phyloP scores from a whole-genome alignment of 2,888 invertebrate genomes.

The Stenolophus ochropezus region DNA sequence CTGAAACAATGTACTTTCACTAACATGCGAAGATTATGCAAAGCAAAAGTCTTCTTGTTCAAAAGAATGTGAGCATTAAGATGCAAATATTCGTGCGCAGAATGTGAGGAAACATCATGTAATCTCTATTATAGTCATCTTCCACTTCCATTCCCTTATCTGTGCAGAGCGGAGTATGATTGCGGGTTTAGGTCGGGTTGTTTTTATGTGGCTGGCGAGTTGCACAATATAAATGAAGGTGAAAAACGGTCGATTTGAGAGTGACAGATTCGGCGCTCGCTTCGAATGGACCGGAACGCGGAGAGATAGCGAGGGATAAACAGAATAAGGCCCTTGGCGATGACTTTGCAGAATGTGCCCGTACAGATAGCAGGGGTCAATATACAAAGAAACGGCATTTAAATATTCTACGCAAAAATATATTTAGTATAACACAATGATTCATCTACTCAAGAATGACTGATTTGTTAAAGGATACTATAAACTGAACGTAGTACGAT shows the following conservation, averaged over 20 bases:
- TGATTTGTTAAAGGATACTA: too few relatives aligned
- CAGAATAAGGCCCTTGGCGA: slow-evolving; percentile 48
- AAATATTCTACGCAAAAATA: neutral
- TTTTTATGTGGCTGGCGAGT: slow-evolving; percentile 11
- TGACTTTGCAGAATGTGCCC: slow-evolving; percentile 41
- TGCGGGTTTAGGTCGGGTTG: neutral
- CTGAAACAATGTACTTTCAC: neutral
- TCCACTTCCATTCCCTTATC: neutral
- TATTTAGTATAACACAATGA: too few relatives aligned
- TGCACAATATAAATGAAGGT: slow-evolving; percentile 44
- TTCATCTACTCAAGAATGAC: too few relatives aligned
- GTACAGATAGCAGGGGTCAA: neutral
- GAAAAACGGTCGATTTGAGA: slow-evolving; percentile 22
- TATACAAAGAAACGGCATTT: neutral
- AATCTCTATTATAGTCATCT: neutral
- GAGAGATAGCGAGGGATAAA: slow-evolving; percentile 51
- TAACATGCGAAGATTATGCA: neutral
- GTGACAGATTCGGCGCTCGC: slow-evolving; percentile 33
- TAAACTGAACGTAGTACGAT: too few relatives aligned
- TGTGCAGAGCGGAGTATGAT: neutral
- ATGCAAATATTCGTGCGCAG: neutral
- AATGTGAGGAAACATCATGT: neutral
- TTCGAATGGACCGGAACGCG: slow-evolving; percentile 54
- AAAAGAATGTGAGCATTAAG: neutral
- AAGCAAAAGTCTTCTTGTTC: neutral